phyloP scores from a whole-genome alignment of 1,140 invertebrate genomes.

The Papilio xuthus region DNA sequence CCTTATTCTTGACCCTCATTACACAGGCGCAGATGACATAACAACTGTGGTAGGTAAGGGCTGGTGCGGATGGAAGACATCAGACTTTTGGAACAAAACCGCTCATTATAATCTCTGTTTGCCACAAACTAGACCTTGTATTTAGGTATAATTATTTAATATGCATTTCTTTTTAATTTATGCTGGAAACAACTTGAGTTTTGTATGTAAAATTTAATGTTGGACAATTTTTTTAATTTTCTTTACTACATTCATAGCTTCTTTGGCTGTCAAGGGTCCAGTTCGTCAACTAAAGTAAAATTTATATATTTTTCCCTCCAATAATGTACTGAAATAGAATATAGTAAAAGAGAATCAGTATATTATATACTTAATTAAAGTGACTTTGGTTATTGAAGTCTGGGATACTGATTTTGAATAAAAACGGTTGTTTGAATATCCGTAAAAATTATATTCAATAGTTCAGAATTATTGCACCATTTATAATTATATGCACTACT shows the following conservation, averaged over 20 bases:
- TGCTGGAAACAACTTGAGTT: background rate
- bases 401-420: no score
- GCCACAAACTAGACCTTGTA: conserved; percentile 84
- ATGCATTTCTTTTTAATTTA: background rate
- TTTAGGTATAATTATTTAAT: conserved; percentile 48
- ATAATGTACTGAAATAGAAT: background rate
- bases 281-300: background rate
- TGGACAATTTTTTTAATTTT: background rate
- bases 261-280: background rate
- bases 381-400: no score
- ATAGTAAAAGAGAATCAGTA: background rate
- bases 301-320: background rate
- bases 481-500: conserved; percentile 15
- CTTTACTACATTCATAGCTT: background rate
- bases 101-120: conserved; percentile 98
- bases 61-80: conserved; percentile 97
- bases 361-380: no score
- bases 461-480: background rate
- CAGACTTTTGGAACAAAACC: conserved; percentile 95
- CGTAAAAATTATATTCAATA: no score
- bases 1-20: conserved; percentile 98
- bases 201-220: background rate
- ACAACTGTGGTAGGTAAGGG: conserved; percentile 89
- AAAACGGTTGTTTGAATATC: no score
- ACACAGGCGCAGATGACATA: conserved; percentile 92